These are phyloP conservation scores for Nothoprocta pentlandii DNA, from an alignment of 2,113 vertebrate species.

Conservation along the genomic window DNA sequence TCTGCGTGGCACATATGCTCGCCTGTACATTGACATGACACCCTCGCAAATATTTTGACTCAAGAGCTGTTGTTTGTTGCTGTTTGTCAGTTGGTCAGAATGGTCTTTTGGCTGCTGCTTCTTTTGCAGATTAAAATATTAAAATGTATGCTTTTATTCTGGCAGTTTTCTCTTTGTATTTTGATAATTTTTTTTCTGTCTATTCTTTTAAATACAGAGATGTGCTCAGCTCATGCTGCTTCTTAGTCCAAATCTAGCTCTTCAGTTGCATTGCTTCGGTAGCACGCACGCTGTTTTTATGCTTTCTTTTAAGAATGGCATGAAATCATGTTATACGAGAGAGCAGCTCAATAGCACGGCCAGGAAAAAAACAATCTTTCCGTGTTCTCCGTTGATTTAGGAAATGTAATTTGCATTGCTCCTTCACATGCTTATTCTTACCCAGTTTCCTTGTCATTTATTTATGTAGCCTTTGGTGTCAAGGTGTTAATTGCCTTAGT, in stretches of 20 bases:
- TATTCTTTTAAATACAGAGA: not conserved
- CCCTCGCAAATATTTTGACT: conserved; percentile 71
- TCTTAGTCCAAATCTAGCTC: not conserved
- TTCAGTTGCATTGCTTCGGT: not conserved
- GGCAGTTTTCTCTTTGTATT: conserved; percentile 20
- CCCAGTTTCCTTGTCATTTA: not conserved
- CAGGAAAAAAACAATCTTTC: not conserved
- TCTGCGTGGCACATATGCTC: conserved; percentile 57
- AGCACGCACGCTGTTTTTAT: not conserved
- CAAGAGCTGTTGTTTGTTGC: conserved; percentile 54
- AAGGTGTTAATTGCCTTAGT: not conserved
- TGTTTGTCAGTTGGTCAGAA: conserved; percentile 63
- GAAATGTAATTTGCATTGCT: not conserved
- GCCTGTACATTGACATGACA: conserved; percentile 58
- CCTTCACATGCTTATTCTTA: not conserved
- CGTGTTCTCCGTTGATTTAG: not conserved
- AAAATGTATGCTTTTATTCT: conserved; percentile 53
- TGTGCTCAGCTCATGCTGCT: not conserved
- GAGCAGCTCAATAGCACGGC: not conserved
- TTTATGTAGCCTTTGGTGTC: not conserved
- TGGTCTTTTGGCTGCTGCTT: conserved; percentile 57
- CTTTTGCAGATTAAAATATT: conserved; percentile 29
- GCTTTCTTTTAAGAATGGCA: not conserved
- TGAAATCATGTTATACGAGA: not conserved
- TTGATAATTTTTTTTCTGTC: not conserved